phyloP scores from a whole-genome alignment of 2,113 vertebrate genomes.

The Clarias gariepinus region DNA sequence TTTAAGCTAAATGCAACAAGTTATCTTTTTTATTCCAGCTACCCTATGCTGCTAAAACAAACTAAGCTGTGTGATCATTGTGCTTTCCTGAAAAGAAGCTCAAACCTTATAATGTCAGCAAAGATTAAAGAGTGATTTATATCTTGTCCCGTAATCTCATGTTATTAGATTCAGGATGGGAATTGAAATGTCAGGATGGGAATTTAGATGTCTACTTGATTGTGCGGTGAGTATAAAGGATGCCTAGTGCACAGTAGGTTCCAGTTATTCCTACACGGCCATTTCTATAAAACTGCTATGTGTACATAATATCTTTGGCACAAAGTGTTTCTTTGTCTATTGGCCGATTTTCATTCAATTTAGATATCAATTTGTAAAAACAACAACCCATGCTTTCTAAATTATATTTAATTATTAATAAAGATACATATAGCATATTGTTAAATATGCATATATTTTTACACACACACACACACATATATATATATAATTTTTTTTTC shows the following conservation, averaged over 20 bases:
- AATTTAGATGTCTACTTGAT: background rate
- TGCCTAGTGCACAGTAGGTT: background rate
- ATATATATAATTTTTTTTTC: background rate
- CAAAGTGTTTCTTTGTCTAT: background rate
- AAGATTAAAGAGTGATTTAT: background rate
- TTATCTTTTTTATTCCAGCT: background rate
- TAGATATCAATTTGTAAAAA: background rate
- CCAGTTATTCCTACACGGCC: slow-evolving; percentile 21
- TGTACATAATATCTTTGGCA: background rate
- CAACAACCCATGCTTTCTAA: background rate
- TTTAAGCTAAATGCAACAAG: background rate
- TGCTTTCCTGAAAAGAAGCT: background rate
- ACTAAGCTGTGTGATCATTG: background rate
- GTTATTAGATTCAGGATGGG: background rate
- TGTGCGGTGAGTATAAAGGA: slow-evolving; percentile 15
- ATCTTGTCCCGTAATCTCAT: background rate
- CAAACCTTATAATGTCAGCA: background rate
- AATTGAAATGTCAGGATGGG: background rate
- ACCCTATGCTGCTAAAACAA: background rate
- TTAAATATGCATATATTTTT: no score
- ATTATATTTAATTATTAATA: background rate
- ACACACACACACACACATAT: no score
- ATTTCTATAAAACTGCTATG: slow-evolving; percentile 13
- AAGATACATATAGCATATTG: background rate
- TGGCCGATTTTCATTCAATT: background rate